Percentiles rank a stretch among this genome's conserved stretches.
These are phyloP conservation scores for Portevinia maculata DNA, from an alignment of 2,888 invertebrate species.

Conservation along the genomic window DNA sequence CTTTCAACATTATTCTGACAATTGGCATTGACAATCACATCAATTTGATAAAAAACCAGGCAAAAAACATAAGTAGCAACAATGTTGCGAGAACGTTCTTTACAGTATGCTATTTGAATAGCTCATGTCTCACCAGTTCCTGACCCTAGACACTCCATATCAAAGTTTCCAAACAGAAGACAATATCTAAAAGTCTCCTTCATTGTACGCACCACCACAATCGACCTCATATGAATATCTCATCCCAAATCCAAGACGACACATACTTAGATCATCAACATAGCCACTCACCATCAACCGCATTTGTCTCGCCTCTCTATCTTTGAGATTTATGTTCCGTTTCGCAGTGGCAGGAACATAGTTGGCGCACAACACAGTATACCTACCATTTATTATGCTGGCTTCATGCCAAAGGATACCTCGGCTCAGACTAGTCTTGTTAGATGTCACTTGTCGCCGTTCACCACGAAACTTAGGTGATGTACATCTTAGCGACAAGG, in stretches of 20 bases:
- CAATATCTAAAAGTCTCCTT: too few relatives aligned
- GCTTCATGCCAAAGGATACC: constrained; percentile 16
- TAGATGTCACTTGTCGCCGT: constrained; percentile 54
- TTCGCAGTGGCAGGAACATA: constrained; percentile 1
- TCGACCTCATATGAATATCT: constrained; percentile 13
- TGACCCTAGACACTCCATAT: too few relatives aligned
- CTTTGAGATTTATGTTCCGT: constrained; percentile 52
- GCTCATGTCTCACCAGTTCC: too few relatives aligned
- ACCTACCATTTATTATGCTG: constrained; percentile 41
- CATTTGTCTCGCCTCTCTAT: constrained; percentile 39
- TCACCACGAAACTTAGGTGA: constrained; percentile 32
- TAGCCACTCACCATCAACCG: constrained; percentile 18
- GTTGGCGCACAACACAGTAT: constrained; percentile 10
- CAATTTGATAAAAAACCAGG: too few relatives aligned
- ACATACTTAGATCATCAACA: background rate
- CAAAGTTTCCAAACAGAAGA: too few relatives aligned
- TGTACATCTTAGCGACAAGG: constrained; percentile 28
- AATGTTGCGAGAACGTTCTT: too few relatives aligned
- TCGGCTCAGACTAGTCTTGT: constrained; percentile 45
- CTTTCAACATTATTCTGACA: too few relatives aligned
- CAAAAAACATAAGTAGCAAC: too few relatives aligned
- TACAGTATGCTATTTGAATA: too few relatives aligned
- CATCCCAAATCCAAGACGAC: constrained; percentile 1
- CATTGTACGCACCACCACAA: background rate
- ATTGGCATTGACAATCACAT: too few relatives aligned